These are phyloP conservation scores for Drosophila aff. DNA, from an alignment of 1,140 invertebrate species.

Conservation along the genomic window DNA sequence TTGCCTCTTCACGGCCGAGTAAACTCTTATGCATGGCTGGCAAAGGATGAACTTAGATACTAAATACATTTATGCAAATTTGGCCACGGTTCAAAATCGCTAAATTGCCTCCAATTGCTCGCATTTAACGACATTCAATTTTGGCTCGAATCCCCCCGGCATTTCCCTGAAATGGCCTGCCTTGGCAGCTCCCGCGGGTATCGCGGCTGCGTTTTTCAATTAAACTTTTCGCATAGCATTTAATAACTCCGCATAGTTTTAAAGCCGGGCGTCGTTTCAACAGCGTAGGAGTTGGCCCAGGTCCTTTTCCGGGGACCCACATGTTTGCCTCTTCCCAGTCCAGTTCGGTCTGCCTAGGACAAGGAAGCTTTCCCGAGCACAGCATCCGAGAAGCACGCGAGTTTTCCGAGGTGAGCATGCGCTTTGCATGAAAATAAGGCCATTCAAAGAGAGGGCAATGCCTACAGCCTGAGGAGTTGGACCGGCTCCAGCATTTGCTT, in stretches of 20 bases:
- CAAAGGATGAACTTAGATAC: conserved; percentile 69
- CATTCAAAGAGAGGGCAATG: conserved; percentile 4
- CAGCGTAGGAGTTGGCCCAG: conserved; percentile 47
- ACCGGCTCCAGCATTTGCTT: conserved; percentile 7
- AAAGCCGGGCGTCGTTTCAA: conserved; percentile 54
- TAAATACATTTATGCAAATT: conserved; percentile 83
- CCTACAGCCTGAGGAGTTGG: conserved; percentile 6
- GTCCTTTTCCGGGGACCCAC: conserved; percentile 20
- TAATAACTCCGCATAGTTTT: conserved; percentile 75
- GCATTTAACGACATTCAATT: conserved; percentile 69
- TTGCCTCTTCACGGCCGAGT: conserved; percentile 1
- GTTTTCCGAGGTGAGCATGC: conserved; percentile 52
- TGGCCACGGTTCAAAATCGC: conserved; percentile 57
- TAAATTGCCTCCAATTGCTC: conserved; percentile 76
- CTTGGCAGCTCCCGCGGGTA: conserved; percentile 25
- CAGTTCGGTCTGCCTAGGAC: conserved; percentile 19
- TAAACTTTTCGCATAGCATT: conserved; percentile 77
- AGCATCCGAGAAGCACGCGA: conserved; percentile 2
- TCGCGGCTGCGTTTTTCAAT: conserved; percentile 64
- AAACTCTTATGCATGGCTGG: conserved; percentile 54
- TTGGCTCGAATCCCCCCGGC: conserved; percentile 8
- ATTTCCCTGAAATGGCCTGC: conserved; percentile 13
- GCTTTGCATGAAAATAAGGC: conserved; percentile 7
- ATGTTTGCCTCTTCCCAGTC: conserved; percentile 41
- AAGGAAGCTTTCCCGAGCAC: conserved; percentile 52